A percentile compares a stretch with the other conserved stretches of the same genome.
These are phyloP conservation scores for Dexiosoma caninum DNA, from an alignment of 2,888 invertebrate species.

Conservation along the genomic window DNA sequence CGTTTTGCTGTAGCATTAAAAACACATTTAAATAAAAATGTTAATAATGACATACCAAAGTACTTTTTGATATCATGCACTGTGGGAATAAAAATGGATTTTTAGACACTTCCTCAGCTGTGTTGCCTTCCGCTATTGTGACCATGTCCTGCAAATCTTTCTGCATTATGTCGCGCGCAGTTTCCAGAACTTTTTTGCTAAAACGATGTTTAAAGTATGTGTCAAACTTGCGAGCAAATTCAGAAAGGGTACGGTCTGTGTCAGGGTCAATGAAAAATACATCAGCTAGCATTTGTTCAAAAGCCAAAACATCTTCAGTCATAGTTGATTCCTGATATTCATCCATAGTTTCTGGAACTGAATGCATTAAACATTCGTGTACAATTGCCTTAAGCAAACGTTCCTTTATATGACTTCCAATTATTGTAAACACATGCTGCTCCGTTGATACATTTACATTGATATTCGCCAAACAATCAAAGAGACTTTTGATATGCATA, in stretches of 20 bases:
- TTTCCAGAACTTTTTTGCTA: slow-evolving; percentile 84
- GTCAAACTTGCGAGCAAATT: slow-evolving; percentile 87
- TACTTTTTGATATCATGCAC: slow-evolving; percentile 77
- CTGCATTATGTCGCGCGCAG: slow-evolving; percentile 85
- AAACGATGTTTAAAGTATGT: slow-evolving; percentile 87
- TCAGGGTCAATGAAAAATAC: slow-evolving; percentile 80
- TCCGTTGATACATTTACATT: slow-evolving; percentile 72
- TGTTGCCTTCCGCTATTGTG: slow-evolving; percentile 79
- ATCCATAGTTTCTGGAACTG: slow-evolving; percentile 86
- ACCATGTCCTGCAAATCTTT: slow-evolving; percentile 88
- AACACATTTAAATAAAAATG: no score
- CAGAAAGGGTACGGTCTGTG: slow-evolving; percentile 81
- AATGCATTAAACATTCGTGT: slow-evolving; percentile 85
- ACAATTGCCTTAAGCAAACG: slow-evolving; percentile 83
- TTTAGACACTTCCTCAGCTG: slow-evolving; percentile 66
- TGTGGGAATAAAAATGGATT: slow-evolving; percentile 75
- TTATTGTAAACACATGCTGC: slow-evolving; percentile 75
- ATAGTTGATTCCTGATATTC: slow-evolving; percentile 84
- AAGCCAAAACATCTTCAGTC: slow-evolving; percentile 82
- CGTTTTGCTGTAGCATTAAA: no score
- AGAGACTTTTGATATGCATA: slow-evolving; percentile 69
- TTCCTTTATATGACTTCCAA: slow-evolving; percentile 80
- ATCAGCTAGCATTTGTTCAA: slow-evolving; percentile 82
- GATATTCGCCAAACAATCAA: slow-evolving; percentile 72
- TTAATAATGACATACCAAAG: slow-evolving; percentile 73